phyloP scores from a whole-genome alignment of 2,888 invertebrate genomes.

The Zelleria hepariella region DNA sequence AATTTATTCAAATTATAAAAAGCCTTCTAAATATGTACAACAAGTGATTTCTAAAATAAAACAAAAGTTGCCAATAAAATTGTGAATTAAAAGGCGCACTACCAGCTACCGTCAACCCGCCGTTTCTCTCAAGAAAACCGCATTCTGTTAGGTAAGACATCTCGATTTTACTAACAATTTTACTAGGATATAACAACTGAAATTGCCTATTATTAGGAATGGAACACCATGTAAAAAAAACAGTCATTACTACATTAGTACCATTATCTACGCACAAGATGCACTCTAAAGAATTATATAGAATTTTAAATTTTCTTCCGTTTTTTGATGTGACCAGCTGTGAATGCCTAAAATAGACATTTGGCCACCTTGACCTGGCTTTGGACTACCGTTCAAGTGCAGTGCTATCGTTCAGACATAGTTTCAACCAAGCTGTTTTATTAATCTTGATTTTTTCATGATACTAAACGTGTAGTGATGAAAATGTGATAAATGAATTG shows the following conservation, averaged over 20 bases:
- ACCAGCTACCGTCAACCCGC: constrained; percentile 12
- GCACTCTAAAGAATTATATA: too few relatives aligned
- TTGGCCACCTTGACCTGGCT: constrained; percentile 46
- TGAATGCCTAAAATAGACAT: constrained; percentile 16
- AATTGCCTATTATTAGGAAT: constrained; percentile 16
- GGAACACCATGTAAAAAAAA: constrained; percentile 23
- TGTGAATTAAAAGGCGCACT: constrained; percentile 23
- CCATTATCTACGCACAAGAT: too few relatives aligned
- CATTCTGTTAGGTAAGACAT: constrained; percentile 38
- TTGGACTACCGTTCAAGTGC: constrained; percentile 34
- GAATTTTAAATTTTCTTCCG: too few relatives aligned
- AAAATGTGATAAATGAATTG: too few relatives aligned
- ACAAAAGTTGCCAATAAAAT: constrained; percentile 9
- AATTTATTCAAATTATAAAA: constrained; percentile 18
- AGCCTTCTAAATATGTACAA: constrained; percentile 15
- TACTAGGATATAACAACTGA: neutral
- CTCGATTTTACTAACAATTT: neutral
- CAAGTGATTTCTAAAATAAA: constrained; percentile 10
- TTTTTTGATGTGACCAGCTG: neutral
- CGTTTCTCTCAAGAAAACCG: constrained; percentile 24
- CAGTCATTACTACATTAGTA: too few relatives aligned
- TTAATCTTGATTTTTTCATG: too few relatives aligned
- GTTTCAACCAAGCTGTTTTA: constrained; percentile 16
- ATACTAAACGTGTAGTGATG: too few relatives aligned
- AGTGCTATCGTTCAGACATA: constrained; percentile 31